Percentiles rank a stretch among this genome's conserved stretches.
Conservation (phyloP, 2,888 invertebrate genomes). For the Chloroclystis v-ata region DNA sequence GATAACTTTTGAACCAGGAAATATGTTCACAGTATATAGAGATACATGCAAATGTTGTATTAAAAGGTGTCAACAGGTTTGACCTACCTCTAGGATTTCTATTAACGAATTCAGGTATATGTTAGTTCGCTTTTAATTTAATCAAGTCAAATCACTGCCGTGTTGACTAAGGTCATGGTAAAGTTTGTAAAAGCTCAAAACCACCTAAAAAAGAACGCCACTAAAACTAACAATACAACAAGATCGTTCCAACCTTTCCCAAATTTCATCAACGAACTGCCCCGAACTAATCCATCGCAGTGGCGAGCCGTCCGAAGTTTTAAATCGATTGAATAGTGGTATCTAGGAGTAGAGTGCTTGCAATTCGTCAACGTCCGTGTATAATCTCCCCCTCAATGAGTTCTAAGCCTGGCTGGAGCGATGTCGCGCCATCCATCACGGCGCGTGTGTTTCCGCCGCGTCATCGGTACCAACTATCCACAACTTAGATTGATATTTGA, state of each 20-base stretch:
- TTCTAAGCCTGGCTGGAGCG: constrained; percentile 60
- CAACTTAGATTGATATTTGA: constrained; percentile 19
- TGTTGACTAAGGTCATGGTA: too few species aligned
- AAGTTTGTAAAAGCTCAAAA: too few species aligned
- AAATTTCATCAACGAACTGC: constrained; percentile 1
- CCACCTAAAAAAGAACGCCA: too few species aligned
- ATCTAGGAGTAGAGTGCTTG: constrained; percentile 61
- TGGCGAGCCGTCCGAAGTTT: constrained; percentile 42
- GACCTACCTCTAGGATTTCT: too few species aligned
- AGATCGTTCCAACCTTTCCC: not conserved
- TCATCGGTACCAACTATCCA: constrained; percentile 39
- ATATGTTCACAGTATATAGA: too few species aligned
- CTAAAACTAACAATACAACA: too few species aligned
- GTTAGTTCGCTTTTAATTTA: too few species aligned
- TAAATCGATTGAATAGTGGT: constrained; percentile 68
- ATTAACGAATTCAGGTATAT: too few species aligned
- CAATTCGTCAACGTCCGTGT: constrained; percentile 72
- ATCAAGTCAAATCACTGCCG: too few species aligned
- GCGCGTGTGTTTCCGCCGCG: constrained; percentile 45
- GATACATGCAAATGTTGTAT: too few species aligned
- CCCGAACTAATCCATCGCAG: constrained; percentile 26
- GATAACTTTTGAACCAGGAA: not conserved
- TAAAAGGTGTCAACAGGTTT: too few species aligned
- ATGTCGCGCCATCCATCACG: constrained; percentile 70
- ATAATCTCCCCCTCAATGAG: constrained; percentile 73